Evolutionary conservation across 1,140 invertebrate genomes (phyloP).

Genomic region (Diploscapter pachys): DNA sequence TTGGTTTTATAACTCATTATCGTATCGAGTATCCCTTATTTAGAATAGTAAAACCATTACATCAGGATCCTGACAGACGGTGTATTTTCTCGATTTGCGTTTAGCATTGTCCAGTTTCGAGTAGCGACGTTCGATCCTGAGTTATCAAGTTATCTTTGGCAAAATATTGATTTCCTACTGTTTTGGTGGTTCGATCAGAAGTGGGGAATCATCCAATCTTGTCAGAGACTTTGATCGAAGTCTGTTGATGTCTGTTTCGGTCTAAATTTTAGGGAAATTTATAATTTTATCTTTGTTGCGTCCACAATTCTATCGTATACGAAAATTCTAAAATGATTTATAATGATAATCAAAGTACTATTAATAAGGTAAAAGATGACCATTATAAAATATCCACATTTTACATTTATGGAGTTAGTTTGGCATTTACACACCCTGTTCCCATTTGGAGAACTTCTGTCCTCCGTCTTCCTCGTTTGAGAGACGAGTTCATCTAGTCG

Average conservation of each 20-base stretch:
- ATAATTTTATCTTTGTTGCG: neutral
- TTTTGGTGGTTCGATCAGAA: constrained; percentile 1
- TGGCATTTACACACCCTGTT: constrained; percentile 1
- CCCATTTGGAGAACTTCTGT: too few relatives aligned
- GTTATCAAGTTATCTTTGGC: neutral
- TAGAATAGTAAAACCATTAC: neutral
- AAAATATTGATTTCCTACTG: neutral
- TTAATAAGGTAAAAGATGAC: constrained; percentile 9
- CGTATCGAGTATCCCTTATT: neutral
- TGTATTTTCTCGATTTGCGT: constrained; percentile 13
- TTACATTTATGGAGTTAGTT: constrained; percentile 9
- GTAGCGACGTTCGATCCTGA: constrained; percentile 21
- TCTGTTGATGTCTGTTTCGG: neutral
- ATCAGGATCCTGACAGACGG: constrained; percentile 10
- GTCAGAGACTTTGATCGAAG: constrained; percentile 32
- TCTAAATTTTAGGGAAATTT: neutral
- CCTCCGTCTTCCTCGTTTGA: too few relatives aligned
- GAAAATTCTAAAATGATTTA: constrained; percentile 6
- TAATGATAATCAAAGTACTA: constrained; percentile 1
- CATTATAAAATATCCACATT: neutral
- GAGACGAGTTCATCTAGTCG: too few relatives aligned
- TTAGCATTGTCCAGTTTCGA: constrained; percentile 22
- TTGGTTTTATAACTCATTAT: neutral
- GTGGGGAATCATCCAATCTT: constrained; percentile 23
- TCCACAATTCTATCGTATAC: neutral